A percentile compares a stretch with the other conserved stretches of the same genome.
phyloP scores from a whole-genome alignment of 2,888 invertebrate species.

The Parnassius glacialis region DNA sequence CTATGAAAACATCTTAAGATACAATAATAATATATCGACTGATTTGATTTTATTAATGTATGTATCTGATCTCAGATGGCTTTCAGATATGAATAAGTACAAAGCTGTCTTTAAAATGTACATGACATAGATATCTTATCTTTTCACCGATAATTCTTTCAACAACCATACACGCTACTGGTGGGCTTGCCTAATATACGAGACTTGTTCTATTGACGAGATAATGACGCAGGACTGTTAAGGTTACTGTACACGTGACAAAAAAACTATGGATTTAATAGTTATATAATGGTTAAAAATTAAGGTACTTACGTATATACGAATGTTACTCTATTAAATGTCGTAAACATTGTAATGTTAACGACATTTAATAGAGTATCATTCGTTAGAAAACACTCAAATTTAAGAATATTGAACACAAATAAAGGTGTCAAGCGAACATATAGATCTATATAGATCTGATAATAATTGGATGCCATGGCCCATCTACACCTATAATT shows the following conservation, averaged over 20 bases:
- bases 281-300: too few relatives aligned
- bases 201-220: constrained; percentile 32
- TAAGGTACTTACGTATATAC: too few relatives aligned
- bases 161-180: constrained; percentile 29
- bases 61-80: not conserved
- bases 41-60: not conserved
- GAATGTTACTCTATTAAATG: too few relatives aligned
- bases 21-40: not conserved
- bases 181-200: constrained; percentile 31
- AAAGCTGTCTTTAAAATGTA: constrained; percentile 20
- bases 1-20: too few relatives aligned
- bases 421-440: too few relatives aligned
- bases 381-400: too few relatives aligned
- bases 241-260: constrained; percentile 12
- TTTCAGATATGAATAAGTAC: constrained; percentile 5
- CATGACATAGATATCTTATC: constrained; percentile 10
- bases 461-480: too few relatives aligned
- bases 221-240: constrained; percentile 30
- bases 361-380: too few relatives aligned
- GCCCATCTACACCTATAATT: too few relatives aligned
- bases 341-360: too few relatives aligned
- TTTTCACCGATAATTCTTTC: constrained; percentile 16
- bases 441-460: too few relatives aligned
- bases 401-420: too few relatives aligned
- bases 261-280: not conserved